A percentile compares a stretch with the other conserved stretches of the same genome.
phyloP scores from a whole-genome alignment of 2,888 invertebrate species.

The Gasteruption jaculator region DNA sequence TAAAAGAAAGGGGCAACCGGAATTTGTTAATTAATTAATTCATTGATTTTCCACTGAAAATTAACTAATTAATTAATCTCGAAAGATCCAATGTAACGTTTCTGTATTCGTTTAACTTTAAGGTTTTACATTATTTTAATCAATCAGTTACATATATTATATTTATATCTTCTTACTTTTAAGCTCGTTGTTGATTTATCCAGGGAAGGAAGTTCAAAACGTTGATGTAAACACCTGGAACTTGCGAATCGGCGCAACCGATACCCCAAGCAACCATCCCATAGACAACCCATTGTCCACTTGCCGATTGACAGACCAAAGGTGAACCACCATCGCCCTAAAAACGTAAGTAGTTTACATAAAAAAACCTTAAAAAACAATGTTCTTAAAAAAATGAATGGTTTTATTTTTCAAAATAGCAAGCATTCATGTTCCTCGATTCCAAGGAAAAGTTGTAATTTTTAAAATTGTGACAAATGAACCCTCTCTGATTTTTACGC shows the following conservation, averaged over 20 bases:
- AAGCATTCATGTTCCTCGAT: no score
- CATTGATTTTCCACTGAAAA: no score
- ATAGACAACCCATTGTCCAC: constrained; percentile 59
- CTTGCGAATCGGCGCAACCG: constrained; percentile 65
- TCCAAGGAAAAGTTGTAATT: constrained; percentile 4
- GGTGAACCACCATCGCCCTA: constrained; percentile 75
- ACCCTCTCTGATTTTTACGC: no score
- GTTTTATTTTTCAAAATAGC: no score
- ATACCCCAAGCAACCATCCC: constrained; percentile 74
- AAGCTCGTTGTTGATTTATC: constrained; percentile 34
- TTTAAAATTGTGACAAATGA: constrained; percentile 22
- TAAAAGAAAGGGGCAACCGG: no score
- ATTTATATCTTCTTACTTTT: no score
- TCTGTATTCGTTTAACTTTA: no score
- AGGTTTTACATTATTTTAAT: no score
- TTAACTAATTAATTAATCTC: no score
- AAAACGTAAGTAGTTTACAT: constrained; percentile 14
- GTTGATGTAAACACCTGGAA: constrained; percentile 77
- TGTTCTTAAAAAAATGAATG: background rate
- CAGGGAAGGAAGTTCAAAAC: constrained; percentile 63
- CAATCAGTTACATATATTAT: no score
- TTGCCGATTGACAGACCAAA: constrained; percentile 59
- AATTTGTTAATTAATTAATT: no score
- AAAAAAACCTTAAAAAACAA: constrained; percentile 12
- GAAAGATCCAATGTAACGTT: no score